Evolutionary conservation across 2,113 vertebrate species (phyloP).

Genomic region (Rissa tridactyla): DNA sequence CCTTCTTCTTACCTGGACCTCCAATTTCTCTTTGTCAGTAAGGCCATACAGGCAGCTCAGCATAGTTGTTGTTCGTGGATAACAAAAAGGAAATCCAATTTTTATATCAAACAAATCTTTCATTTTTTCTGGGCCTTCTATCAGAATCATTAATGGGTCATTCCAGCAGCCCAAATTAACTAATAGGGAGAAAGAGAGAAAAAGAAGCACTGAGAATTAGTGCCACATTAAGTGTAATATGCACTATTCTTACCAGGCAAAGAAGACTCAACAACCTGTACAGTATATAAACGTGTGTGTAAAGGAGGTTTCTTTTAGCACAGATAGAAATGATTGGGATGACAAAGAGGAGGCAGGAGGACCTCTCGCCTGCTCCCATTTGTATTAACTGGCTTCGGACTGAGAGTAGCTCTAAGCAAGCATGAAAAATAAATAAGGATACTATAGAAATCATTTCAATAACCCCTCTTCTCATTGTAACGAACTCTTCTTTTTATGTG

Average conservation of each 20-base stretch:
- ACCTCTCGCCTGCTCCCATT: background rate
- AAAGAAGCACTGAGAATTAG: background rate
- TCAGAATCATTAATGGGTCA: background rate
- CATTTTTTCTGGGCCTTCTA: background rate
- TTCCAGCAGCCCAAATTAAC: background rate
- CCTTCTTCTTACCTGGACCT: background rate
- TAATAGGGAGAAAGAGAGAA: background rate
- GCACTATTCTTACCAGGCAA: background rate
- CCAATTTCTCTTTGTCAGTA: background rate
- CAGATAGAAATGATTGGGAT: background rate
- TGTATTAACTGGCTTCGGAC: background rate
- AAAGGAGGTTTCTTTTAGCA: background rate
- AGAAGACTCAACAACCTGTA: background rate
- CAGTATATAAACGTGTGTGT: rapidly evolving
- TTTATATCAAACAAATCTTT: background rate
- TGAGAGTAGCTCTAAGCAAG: background rate
- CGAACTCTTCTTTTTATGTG: background rate
- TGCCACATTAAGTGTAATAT: background rate
- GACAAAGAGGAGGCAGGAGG: background rate
- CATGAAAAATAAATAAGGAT: background rate
- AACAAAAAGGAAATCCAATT: background rate
- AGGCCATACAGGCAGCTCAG: background rate
- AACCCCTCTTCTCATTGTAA: background rate
- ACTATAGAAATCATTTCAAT: background rate
- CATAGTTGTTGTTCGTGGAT: background rate